Conservation (phyloP, 2,888 invertebrate genomes). For the Eueremaeus valkanovi region DNA sequence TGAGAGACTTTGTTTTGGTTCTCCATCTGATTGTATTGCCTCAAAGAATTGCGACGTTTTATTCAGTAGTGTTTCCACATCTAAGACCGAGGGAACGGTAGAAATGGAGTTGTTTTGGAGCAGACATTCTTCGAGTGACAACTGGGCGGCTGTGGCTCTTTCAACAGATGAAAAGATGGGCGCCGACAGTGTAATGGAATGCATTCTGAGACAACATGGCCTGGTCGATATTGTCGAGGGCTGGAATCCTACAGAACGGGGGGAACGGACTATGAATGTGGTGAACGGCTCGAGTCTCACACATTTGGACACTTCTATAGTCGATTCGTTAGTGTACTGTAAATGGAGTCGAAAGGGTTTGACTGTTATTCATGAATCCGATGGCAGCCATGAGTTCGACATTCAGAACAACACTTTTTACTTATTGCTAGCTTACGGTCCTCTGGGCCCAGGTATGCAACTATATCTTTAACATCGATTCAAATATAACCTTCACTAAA, state of each 20-base stretch:
- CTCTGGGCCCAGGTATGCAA: background rate
- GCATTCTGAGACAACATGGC: background rate
- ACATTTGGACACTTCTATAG: background rate
- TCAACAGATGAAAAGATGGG: constrained; percentile 77
- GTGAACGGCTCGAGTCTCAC: no score
- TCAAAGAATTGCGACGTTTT: background rate
- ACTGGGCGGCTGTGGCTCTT: constrained; percentile 51
- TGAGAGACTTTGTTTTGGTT: constrained; percentile 16
- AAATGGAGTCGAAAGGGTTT: background rate
- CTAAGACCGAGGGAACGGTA: background rate
- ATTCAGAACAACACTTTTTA: background rate
- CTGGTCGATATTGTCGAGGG: background rate
- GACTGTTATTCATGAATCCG: background rate
- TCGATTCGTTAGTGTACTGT: background rate
- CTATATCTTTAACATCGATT: no score
- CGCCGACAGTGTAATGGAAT: constrained; percentile 64
- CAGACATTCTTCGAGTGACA: background rate
- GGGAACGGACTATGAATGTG: background rate
- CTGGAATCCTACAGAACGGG: background rate
- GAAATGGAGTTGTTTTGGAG: background rate
- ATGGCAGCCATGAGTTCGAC: background rate
- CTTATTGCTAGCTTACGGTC: background rate
- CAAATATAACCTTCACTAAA: background rate
- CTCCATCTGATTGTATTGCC: background rate
- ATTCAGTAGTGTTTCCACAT: background rate